Evolutionary conservation across 2,888 invertebrate genomes (phyloP).

Genomic region (Acleris cristana): DNA sequence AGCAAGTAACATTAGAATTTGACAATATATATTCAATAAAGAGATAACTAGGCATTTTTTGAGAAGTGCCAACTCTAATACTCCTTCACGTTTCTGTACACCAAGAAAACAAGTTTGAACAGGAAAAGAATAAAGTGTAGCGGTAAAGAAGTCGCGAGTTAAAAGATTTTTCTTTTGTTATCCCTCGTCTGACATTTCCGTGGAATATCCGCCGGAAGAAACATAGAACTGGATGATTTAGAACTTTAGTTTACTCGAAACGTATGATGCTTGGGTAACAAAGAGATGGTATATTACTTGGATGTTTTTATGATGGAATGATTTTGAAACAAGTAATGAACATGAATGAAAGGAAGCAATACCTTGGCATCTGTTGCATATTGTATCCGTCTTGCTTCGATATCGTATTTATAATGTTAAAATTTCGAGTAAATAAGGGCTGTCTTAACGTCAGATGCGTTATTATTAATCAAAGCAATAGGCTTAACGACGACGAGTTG

Average conservation of each 20-base stretch:
- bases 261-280: neutral
- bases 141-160: constrained; percentile 18
- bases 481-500: too few relatives aligned
- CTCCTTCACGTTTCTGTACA: neutral
- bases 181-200: constrained; percentile 25
- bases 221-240: constrained; percentile 27
- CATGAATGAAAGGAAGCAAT: too few relatives aligned
- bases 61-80: too few relatives aligned
- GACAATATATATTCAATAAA: neutral
- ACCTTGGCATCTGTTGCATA: too few relatives aligned
- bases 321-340: too few relatives aligned
- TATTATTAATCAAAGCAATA: too few relatives aligned
- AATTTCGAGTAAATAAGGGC: too few relatives aligned
- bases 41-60: neutral
- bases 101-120: constrained; percentile 1
- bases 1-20: too few relatives aligned
- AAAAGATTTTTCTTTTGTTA: constrained; percentile 27
- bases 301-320: too few relatives aligned
- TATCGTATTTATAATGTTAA: too few relatives aligned
- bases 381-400: too few relatives aligned
- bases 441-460: too few relatives aligned
- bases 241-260: constrained; percentile 5
- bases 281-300: neutral
- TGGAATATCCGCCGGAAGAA: constrained; percentile 14
- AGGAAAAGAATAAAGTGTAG: constrained; percentile 11